These are phyloP conservation scores for Microtus pennsylvanicus DNA, from an alignment of 2,113 vertebrate genomes.

Conservation along the genomic window DNA sequence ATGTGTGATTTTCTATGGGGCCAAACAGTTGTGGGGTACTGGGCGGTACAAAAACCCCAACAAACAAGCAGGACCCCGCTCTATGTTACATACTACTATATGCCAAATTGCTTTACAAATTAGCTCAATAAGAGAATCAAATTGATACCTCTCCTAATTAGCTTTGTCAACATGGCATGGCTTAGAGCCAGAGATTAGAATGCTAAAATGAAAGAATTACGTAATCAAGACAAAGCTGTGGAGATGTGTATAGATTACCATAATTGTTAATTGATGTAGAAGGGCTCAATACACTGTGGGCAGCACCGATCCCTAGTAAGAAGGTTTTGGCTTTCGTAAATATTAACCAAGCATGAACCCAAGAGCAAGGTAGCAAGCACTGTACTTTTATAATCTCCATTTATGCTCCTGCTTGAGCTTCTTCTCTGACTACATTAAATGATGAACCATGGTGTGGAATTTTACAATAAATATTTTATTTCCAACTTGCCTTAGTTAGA, in stretches of 20 bases:
- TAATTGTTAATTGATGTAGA: too few species aligned
- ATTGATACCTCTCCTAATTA: neutral
- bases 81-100: neutral
- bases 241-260: neutral
- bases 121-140: neutral
- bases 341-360: neutral
- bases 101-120: neutral
- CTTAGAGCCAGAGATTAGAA: neutral
- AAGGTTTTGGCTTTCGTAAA: accelerated
- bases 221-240: neutral
- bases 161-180: neutral
- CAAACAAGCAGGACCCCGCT: too few species aligned
- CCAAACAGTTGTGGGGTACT: too few species aligned
- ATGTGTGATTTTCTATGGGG: too few species aligned
- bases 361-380: neutral
- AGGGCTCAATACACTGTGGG: too few species aligned
- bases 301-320: neutral
- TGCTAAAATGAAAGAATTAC: neutral
- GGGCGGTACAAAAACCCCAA: too few species aligned
- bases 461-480: neutral
- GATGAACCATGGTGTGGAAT: neutral
- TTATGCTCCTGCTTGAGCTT: neutral
- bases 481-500: neutral
- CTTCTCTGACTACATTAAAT: neutral
- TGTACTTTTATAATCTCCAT: neutral